Percentiles rank a stretch among this genome's conserved stretches.
Conservation (phyloP, 2,113 vertebrate species). For the Ailuropoda melanoleuca region DNA sequence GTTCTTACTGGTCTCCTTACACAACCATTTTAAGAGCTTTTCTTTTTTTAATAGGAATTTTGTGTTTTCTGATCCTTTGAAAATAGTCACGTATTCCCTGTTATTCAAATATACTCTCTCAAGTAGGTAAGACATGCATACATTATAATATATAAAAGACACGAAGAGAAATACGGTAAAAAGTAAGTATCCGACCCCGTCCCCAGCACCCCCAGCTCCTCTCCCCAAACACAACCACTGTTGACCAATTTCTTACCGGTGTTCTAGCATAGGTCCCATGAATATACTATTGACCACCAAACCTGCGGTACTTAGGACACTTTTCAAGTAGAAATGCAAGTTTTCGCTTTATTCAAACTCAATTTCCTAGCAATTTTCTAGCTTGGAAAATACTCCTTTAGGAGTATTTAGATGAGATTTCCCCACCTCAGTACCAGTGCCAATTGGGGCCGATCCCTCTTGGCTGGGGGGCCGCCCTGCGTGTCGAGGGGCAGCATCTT, state of each 20-base stretch:
- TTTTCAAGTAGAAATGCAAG: neutral
- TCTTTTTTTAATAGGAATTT: neutral
- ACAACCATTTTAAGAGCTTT: neutral
- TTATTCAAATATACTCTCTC: neutral
- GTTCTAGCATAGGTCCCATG: rapidly evolving
- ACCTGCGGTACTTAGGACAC: no score
- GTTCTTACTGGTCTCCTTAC: neutral
- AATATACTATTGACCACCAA: rapidly evolving
- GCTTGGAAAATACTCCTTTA: neutral
- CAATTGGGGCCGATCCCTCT: rapidly evolving
- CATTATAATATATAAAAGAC: neutral
- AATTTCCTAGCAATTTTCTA: neutral
- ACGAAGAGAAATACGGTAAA: rapidly evolving
- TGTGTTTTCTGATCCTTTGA: neutral
- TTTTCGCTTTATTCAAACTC: neutral
- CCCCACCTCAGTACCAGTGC: rapidly evolving
- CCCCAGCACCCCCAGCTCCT: neutral
- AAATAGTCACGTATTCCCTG: neutral
- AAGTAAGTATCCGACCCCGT: neutral
- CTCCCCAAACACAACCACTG: neutral
- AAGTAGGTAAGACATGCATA: neutral
- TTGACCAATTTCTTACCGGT: rapidly evolving
- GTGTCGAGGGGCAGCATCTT: rapidly evolving
- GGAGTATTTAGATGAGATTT: neutral
- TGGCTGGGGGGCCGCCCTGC: rapidly evolving